Evolutionary conservation across 2,888 invertebrate species (phyloP), one percentile per base, ranked within the genome.

Genomic region (Clepsis dumicolana): DNA sequence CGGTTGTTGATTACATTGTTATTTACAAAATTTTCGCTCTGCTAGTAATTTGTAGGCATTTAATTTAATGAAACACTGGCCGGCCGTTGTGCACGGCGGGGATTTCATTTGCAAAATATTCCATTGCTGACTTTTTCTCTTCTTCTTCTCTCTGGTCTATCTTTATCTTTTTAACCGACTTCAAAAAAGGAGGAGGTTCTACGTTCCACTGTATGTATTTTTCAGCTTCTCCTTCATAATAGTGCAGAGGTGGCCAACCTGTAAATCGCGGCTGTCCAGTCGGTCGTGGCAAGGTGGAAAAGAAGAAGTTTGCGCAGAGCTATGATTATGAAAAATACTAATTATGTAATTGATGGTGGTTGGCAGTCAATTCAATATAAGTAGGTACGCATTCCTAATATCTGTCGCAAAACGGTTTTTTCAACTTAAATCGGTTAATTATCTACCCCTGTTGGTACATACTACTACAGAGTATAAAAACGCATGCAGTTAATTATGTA

Each of bases 1-100:
- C 5, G 18, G 21, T 63, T 65, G 73, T 74, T 75, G 78, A 85
- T 83, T 80, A 84, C 82, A 81, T 83, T 85, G 83, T 84, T 84
- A 77, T 85, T 85, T 83, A 80, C 80, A 77, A 82, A 84, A 78
- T 82, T 82, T 85, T 83, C 70, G 75, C 73, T 80, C 75, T 67
- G 74, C 79, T 78, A 77, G 82, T 81, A 77, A 82, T 81, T 84
- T 78, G 75, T 74, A 78, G 68, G 52, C 52, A 53, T 68, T 68
- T 64, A 64, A 68, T 68, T 68, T 38, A 27, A 38, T 38, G 62
- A 66, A 66, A 66, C 56, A 63, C 50, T 50, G 38, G 62, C 56
- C 38, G 38, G 62, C 56, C 38, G 16, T 44, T 32, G 14, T 24
- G 25, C 21, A 18, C 32, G 53, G 41, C 44, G 32, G 24, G 24